Evolutionary conservation across 2,113 vertebrate genomes (phyloP), one percentile per base, ranked within the genome.

Genomic region (Microcebus griseorufus): DNA sequence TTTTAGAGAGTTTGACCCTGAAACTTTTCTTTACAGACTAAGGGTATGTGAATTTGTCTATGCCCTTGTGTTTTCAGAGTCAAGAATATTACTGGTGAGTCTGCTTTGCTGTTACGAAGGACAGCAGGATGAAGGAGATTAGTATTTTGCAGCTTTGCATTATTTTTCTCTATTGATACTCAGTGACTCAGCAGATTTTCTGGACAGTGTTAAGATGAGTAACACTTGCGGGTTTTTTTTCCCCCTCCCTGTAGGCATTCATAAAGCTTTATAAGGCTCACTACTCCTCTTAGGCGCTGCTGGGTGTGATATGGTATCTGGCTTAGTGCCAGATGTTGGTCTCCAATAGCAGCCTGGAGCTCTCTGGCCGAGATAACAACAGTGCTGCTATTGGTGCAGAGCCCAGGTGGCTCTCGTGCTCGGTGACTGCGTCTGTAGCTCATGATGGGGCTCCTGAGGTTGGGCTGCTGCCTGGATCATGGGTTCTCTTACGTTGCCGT

Each of bases 131-230:
- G 98, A 88, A 93, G 73, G 96, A 96, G 51, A 93, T 6, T 60
- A 69, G 72, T 2, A 11, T 94, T 96, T 96, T 48, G 27, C 92
- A 75, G 92, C 85, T 90, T 91, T 95, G 97, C 95, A 27, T 96
- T 88, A 39, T 79, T 95, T 97, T 95, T 88, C 22, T 0, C 98
- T 96, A 78, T 64, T 81, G 78, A 95, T 78, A 76, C 94, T 96
- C 87, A 67, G 53, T 99, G 98, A 98, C 94, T 98, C 98, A 98
- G 98, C 98, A 98, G 48, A 90, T 95, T 96, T 65, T 95, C 88
- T 93, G 90, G 25, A 39, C 75, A 88, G 34, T 80, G 51, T 97
- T 83, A 0, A 86, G 76, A 96, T 94, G 78, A 97, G 93, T 94
- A 48, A 95, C 62, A 95, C 95, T 70, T 98, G 75, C 48, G 76